phyloP scores from a whole-genome alignment of 2,113 vertebrate genomes.

The Dendrocopos noguchii region DNA sequence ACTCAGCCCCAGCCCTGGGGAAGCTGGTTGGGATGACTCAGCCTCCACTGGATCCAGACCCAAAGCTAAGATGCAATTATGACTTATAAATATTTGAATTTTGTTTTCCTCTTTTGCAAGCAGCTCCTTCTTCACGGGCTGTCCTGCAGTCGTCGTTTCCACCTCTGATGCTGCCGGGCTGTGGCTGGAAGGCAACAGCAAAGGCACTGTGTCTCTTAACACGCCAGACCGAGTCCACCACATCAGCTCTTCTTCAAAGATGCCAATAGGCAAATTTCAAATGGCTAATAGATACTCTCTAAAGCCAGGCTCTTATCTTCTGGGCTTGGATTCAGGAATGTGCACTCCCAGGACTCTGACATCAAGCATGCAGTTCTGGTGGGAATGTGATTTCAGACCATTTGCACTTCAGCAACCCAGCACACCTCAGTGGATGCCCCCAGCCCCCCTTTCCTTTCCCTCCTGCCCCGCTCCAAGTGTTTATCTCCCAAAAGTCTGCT shows the following conservation, averaged over 20 bases:
- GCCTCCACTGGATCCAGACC: constrained; percentile 18
- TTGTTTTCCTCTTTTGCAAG: constrained; percentile 59
- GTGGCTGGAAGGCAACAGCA: not conserved
- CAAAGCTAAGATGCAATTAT: constrained; percentile 47
- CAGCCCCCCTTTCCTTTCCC: not conserved
- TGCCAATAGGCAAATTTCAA: constrained; percentile 11
- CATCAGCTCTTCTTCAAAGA: not conserved
- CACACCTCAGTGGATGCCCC: not conserved
- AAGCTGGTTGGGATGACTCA: constrained; percentile 37
- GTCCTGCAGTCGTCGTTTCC: not conserved
- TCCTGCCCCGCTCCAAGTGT: not conserved
- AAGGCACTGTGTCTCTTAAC: not conserved
- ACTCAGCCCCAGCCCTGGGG: not conserved
- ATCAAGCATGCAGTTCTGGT: not conserved
- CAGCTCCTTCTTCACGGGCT: not conserved
- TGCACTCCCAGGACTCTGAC: constrained; percentile 9
- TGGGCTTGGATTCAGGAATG: constrained; percentile 28
- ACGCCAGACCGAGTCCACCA: not conserved
- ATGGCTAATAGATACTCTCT: not conserved
- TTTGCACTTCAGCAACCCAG: not conserved
- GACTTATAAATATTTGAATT: constrained; percentile 56
- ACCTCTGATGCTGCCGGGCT: not conserved
- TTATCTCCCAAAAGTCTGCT: not conserved
- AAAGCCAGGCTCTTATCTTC: constrained; percentile 18
- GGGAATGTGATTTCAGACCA: not conserved